These are phyloP conservation scores for Leucopsar rothschildi DNA, from an alignment of 2,113 vertebrate species.

Conservation along the genomic window DNA sequence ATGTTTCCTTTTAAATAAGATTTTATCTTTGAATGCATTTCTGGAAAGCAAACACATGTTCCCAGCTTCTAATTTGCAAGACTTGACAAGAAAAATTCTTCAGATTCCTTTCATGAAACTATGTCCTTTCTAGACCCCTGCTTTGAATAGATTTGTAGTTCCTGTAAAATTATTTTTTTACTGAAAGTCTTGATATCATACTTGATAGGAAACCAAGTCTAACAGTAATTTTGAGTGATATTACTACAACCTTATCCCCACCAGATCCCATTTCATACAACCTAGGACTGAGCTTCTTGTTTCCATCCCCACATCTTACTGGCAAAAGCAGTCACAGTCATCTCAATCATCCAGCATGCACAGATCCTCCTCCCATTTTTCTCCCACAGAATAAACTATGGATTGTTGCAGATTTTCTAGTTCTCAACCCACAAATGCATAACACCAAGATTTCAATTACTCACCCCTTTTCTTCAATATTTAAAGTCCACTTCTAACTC, in stretches of 20 bases:
- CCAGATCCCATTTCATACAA: not conserved
- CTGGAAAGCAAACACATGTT: not conserved
- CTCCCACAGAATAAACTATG: not conserved
- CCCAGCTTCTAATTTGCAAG: not conserved
- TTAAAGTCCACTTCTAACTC: not conserved
- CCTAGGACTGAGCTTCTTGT: not conserved
- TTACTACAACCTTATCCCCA: not conserved
- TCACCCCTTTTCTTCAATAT: not conserved
- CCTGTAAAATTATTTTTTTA: not conserved
- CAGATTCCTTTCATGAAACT: not conserved
- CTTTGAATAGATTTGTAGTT: not conserved
- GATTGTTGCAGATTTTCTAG: not conserved
- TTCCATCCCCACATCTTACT: not conserved
- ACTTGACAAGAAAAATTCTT: not conserved
- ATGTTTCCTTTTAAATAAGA: not conserved
- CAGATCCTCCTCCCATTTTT: not conserved
- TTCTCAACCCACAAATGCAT: not conserved
- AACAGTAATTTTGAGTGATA: not conserved
- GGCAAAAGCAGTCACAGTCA: not conserved
- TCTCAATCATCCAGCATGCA: not conserved
- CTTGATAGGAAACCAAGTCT: not conserved
- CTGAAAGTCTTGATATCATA: not conserved
- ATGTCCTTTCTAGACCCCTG: fast-evolving
- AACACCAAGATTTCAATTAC: not conserved
- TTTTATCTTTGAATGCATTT: not conserved